Evolutionary conservation across 2,888 invertebrate genomes (phyloP).

Genomic region (Phasia obesa): DNA sequence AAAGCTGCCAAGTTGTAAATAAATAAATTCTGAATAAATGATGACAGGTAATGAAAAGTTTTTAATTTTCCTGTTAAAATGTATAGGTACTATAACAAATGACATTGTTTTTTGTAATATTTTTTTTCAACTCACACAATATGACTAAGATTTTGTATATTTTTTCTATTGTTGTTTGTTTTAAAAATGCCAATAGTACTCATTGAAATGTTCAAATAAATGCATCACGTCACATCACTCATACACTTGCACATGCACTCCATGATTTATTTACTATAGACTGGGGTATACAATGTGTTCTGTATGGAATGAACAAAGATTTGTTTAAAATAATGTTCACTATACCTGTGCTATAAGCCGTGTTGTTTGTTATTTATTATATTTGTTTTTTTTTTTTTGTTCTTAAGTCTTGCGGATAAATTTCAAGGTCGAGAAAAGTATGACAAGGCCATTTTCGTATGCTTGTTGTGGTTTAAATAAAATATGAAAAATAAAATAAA

Average conservation of each 20-base stretch:
- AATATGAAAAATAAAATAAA: background rate
- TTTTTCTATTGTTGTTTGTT: constrained; percentile 1
- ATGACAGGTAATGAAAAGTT: background rate
- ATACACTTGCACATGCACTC: background rate
- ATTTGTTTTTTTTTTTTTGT: constrained; percentile 41
- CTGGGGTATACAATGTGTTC: background rate
- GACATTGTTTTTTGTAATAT: too few species aligned
- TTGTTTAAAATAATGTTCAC: constrained; percentile 59
- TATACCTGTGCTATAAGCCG: constrained; percentile 55
- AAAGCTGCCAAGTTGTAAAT: background rate
- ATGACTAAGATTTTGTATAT: background rate
- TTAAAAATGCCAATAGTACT: background rate
- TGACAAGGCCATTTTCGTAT: too few species aligned
- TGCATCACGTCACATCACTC: background rate
- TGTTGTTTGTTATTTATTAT: constrained; percentile 27
- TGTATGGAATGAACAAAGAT: constrained; percentile 42
- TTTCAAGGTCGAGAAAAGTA: constrained; percentile 70
- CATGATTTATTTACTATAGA: background rate
- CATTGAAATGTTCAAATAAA: background rate
- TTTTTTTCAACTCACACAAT: background rate
- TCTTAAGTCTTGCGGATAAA: constrained; percentile 59
- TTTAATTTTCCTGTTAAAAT: background rate
- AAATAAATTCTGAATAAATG: too few species aligned
- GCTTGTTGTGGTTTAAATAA: constrained; percentile 38
- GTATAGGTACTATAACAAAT: too few species aligned